Percentiles rank a stretch among this genome's conserved stretches.
phyloP scores from a whole-genome alignment of 2,797 vertebrate genomes.

The Hoplostethus atlanticus region DNA sequence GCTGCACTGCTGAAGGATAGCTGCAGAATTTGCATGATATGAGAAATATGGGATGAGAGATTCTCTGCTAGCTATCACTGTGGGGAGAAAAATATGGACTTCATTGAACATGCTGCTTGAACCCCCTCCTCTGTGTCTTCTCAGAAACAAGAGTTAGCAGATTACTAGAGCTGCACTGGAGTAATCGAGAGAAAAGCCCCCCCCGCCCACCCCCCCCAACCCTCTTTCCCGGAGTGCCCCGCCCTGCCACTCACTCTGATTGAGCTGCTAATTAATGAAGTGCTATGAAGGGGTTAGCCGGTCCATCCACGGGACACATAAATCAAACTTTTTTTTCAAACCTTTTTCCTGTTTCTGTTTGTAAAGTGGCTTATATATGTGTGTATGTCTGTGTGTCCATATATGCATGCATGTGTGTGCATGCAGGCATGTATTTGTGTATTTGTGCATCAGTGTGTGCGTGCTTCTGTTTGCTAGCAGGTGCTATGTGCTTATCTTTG shows the following conservation, averaged over 20 bases:
- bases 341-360: too few relatives aligned
- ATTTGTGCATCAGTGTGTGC: not conserved
- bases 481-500: slow-evolving; percentile 5
- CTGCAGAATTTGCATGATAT: slow-evolving; percentile 11
- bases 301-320: slow-evolving; percentile 60
- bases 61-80: slow-evolving; percentile 28
- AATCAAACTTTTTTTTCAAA: slow-evolving; percentile 44
- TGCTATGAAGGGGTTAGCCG: slow-evolving; percentile 52
- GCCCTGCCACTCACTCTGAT: slow-evolving; percentile 62
- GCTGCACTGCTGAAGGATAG: slow-evolving; percentile 2
- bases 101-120: slow-evolving; percentile 20
- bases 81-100: slow-evolving; percentile 17
- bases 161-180: slow-evolving; percentile 22
- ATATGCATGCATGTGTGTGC: not conserved
- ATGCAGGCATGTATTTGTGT: not conserved
- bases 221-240: slow-evolving; percentile 59
- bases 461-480: not conserved
- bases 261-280: slow-evolving; percentile 70
- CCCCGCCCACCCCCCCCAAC: slow-evolving; percentile 4
- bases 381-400: too few relatives aligned
- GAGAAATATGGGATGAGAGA: not conserved
- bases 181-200: slow-evolving; percentile 35
- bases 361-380: too few relatives aligned
- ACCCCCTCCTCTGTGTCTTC: slow-evolving; percentile 30
- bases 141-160: slow-evolving; percentile 33